phyloP scores from a whole-genome alignment of 2,113 vertebrate species.

The Dicrurus megarhynchus region DNA sequence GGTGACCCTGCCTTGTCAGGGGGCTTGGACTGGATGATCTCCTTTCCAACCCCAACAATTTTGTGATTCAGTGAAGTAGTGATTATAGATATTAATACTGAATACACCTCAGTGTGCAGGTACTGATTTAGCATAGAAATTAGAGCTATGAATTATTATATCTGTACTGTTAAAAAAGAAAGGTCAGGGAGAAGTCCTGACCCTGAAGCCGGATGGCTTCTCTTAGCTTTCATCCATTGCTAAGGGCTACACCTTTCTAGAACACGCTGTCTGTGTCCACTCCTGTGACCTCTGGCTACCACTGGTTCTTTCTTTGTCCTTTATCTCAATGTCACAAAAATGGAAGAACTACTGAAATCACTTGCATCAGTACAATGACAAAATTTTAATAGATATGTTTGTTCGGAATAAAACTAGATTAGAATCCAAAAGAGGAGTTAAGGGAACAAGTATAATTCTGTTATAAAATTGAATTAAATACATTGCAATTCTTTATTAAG shows the following conservation, averaged over 20 bases:
- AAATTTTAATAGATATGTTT: neutral
- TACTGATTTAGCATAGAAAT: neutral
- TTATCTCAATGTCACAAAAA: neutral
- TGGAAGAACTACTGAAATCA: neutral
- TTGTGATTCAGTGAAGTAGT: neutral
- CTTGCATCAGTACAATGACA: neutral
- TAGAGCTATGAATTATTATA: neutral
- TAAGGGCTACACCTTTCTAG: neutral
- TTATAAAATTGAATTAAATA: neutral
- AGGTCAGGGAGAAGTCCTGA: neutral
- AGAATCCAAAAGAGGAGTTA: neutral
- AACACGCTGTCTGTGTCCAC: neutral
- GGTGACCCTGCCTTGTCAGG: neutral
- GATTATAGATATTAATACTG: neutral
- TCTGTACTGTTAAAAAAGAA: neutral
- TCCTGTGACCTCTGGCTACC: neutral
- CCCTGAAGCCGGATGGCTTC: neutral
- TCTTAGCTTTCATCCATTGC: neutral
- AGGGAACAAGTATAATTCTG: neutral
- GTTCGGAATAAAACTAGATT: neutral
- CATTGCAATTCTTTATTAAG: neutral
- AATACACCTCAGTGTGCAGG: neutral
- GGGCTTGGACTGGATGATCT: neutral
- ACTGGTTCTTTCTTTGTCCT: neutral
- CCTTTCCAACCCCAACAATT: neutral